These are phyloP conservation scores for Petrocephalus zakoni DNA, from an alignment of 2,113 vertebrate genomes.

Conservation along the genomic window DNA sequence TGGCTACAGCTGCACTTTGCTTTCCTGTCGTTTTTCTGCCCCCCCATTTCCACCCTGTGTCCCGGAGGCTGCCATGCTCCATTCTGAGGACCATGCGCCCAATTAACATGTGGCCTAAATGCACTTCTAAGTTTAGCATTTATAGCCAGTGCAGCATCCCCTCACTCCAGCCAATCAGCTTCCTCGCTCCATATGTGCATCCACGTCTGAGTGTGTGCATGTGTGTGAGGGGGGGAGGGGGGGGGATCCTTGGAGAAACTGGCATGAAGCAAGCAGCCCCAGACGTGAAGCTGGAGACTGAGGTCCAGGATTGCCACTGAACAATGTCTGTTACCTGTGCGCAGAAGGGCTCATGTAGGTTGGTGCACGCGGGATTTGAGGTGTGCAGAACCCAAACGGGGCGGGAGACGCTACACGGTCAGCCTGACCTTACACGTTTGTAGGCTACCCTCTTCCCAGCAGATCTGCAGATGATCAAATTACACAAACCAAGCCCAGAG, in stretches of 20 bases:
- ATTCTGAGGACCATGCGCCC: constrained; percentile 52
- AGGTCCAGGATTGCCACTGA: background rate
- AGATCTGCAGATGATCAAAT: background rate
- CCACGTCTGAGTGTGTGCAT: background rate
- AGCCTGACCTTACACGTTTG: background rate
- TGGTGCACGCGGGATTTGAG: background rate
- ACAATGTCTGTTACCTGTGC: background rate
- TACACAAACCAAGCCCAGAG: background rate
- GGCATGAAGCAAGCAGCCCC: background rate
- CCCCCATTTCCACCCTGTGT: constrained; percentile 46
- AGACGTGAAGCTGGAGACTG: background rate
- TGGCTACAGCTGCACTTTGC: background rate
- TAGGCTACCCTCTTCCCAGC: background rate
- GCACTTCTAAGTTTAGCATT: constrained; percentile 61
- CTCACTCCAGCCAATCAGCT: background rate
- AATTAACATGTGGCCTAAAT: constrained; percentile 69
- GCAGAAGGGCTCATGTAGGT: background rate
- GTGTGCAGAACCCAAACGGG: background rate
- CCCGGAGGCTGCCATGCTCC: constrained; percentile 46
- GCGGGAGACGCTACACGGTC: background rate
- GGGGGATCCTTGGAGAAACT: background rate
- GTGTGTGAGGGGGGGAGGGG: too few relatives aligned
- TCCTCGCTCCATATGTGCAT: background rate
- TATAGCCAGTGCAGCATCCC: constrained; percentile 34
- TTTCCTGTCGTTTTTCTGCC: background rate